Evolutionary conservation across 2,797 vertebrate genomes (phyloP), one percentile per base, ranked within the genome.

Genomic region (Jordanella pulchra): DNA sequence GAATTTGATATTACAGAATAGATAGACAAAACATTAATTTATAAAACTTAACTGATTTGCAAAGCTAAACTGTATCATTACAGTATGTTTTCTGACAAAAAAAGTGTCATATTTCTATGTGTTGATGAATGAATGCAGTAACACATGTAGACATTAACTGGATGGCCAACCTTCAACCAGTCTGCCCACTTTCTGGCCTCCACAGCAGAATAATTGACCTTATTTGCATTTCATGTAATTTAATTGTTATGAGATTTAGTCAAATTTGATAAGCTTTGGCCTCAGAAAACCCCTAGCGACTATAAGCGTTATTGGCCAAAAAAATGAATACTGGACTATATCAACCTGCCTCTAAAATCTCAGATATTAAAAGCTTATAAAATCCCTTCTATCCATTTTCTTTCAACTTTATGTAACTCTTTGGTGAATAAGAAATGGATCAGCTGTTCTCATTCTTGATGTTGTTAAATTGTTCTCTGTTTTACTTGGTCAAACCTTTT

Each of bases 101-200:
- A 66, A 35, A 50, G 55, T 47, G 61, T 39, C 30, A 27, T 76
- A 65, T 15, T 25, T 32, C n/a, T 61, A 64, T 65, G 21, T 56
- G 66, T 44, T 60, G 48, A 45, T 45, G 61, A 74, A 86, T 84
- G 67, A 58, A 56, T 50, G 9, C 65, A 60, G 61, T 71, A 69
- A 76, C 78, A 73, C 47, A 75, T 81, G n/a, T 39, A 7, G 56
- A 60, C 32, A 35, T 60, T 21, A 39, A 23, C 35, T 60, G 18
- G 54, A 76, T 75, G 65, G 63, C 45, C 63, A 70, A 73, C 61
- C 83, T 78, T 74, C 68, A 75, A 63, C 72, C 23, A 13, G 39
- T 54, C 60, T 44, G 63, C 74, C 77, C 73, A 78, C 70, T 77
- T 71, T 12, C 68, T 84, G 81, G 81, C 82, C 81, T 84, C 58